These are phyloP conservation scores for Notothenia rossii DNA, from an alignment of 2,113 vertebrate genomes.

Conservation along the genomic window DNA sequence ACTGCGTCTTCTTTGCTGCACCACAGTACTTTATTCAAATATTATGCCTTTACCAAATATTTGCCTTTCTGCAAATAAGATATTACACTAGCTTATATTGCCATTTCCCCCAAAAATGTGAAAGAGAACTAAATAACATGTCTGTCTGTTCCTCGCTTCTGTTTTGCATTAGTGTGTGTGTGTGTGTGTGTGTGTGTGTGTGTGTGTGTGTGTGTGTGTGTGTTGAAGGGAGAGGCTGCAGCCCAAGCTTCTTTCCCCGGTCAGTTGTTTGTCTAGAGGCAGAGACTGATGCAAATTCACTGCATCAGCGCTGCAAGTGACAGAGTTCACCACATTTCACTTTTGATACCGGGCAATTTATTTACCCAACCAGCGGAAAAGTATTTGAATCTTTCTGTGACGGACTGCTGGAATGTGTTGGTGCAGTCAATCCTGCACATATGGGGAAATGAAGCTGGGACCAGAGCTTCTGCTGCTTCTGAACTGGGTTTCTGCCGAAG, in stretches of 20 bases:
- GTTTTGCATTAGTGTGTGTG: not conserved
- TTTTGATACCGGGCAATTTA: constrained; percentile 19
- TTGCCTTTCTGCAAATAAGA: no score
- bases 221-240: constrained; percentile 31
- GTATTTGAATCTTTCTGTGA: constrained; percentile 24
- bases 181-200: no score
- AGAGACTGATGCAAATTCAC: constrained; percentile 33
- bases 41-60: not conserved
- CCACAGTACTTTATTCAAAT: no score
- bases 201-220: constrained; percentile 1
- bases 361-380: constrained; percentile 48
- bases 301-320: not conserved
- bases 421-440: constrained; percentile 52
- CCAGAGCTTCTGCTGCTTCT: not conserved
- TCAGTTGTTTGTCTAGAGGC: constrained; percentile 54
- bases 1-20: no score
- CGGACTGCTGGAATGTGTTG: constrained; percentile 26
- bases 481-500: constrained; percentile 23
- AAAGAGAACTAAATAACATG: not conserved
- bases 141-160: not conserved
- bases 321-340: constrained; percentile 20
- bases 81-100: no score
- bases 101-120: no score
- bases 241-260: constrained; percentile 20
- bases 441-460: constrained; percentile 40